Evolutionary conservation across 2,797 vertebrate species (phyloP).

Genomic region (Xyrichtys novacula): DNA sequence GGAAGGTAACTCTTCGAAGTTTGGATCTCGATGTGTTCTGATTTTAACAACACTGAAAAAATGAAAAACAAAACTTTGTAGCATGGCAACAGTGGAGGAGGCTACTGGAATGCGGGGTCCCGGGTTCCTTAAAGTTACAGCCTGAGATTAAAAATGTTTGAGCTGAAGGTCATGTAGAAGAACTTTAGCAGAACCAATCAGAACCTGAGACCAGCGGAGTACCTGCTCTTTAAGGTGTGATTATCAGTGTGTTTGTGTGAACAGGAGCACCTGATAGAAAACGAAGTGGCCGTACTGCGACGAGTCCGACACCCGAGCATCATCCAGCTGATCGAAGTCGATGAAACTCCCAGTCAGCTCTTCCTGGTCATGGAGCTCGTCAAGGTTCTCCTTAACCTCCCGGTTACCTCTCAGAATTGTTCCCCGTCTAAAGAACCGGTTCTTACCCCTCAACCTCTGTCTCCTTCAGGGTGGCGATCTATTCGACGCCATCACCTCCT

Average conservation of each 20-base stretch:
- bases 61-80: no score
- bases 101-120: no score
- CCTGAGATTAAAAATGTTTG: background rate
- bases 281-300: constrained; percentile 94
- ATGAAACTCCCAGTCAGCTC: constrained; percentile 93
- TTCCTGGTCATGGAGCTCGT: constrained; percentile 97
- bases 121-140: no score
- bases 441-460: no score
- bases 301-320: constrained; percentile 96
- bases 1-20: constrained; percentile 91
- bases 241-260: constrained; percentile 18
- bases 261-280: constrained; percentile 97
- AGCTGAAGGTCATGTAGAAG: no score
- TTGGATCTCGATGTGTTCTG: no score
- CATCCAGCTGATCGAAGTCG: constrained; percentile 97
- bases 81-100: no score
- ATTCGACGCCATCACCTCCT: constrained; percentile 98
- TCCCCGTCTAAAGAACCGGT: no score
- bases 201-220: no score
- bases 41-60: background rate
- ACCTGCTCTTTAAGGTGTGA: no score
- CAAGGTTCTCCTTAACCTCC: constrained; percentile 51
- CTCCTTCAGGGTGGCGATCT: constrained; percentile 92
- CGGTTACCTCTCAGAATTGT: no score
- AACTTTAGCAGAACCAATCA: no score